Percentiles rank a stretch among this genome's conserved stretches.
These are phyloP conservation scores for Cyclura pinguis DNA, from an alignment of 2,797 vertebrate genomes.

Conservation along the genomic window DNA sequence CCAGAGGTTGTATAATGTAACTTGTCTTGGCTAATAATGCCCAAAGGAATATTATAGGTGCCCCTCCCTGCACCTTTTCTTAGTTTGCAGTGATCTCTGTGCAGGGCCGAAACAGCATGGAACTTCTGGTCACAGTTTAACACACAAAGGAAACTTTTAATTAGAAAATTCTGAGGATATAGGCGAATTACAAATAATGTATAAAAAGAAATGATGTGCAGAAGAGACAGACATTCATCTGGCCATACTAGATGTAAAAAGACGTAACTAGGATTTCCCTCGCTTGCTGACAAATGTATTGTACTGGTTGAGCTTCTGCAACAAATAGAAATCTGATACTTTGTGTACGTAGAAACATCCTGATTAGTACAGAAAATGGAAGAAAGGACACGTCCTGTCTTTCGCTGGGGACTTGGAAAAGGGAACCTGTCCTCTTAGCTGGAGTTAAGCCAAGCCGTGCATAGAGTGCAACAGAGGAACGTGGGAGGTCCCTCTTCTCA, in stretches of 20 bases:
- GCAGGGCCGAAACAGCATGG: not conserved
- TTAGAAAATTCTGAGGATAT: not conserved
- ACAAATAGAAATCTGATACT: not conserved
- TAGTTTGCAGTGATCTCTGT: not conserved
- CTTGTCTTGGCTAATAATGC: constrained; percentile 3
- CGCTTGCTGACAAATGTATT: not conserved
- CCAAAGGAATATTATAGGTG: not conserved
- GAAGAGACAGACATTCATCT: not conserved
- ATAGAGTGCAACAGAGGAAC: not conserved
- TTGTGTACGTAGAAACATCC: not conserved
- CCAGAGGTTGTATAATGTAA: not conserved
- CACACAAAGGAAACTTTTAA: not conserved
- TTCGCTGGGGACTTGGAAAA: not conserved
- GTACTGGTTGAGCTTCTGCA: not conserved
- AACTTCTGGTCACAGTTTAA: not conserved
- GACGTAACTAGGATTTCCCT: not conserved
- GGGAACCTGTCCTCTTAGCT: not conserved
- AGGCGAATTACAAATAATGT: not conserved
- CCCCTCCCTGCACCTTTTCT: too few species aligned
- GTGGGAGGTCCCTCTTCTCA: not conserved
- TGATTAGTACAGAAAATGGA: not conserved
- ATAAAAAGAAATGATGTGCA: not conserved
- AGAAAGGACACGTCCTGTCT: not conserved
- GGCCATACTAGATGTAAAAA: not conserved
- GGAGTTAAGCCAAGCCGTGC: not conserved